These are phyloP conservation scores for Nomada fabriciana DNA, from an alignment of 2,888 invertebrate species.

Conservation along the genomic window DNA sequence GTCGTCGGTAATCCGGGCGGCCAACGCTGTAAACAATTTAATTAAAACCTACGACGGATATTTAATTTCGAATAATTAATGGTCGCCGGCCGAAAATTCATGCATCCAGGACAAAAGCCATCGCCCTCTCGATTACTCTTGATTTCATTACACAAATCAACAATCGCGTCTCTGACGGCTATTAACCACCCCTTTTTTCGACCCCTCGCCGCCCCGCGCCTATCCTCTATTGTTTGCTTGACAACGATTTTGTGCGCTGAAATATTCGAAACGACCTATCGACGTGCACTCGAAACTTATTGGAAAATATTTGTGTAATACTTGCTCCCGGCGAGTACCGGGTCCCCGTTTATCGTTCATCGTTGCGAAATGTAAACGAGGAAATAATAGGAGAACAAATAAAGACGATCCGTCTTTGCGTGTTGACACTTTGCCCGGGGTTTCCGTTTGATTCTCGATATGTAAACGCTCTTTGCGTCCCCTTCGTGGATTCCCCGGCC, in stretches of 20 bases:
- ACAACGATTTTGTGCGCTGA: slow-evolving; percentile 39
- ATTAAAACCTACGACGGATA: slow-evolving; percentile 79
- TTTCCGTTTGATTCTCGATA: slow-evolving; percentile 56
- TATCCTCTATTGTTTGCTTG: slow-evolving; percentile 41
- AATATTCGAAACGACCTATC: slow-evolving; percentile 34
- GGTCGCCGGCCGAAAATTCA: slow-evolving; percentile 71
- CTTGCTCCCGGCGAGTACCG: background rate
- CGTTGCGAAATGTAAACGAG: slow-evolving; percentile 1
- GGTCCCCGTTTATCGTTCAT: slow-evolving; percentile 7
- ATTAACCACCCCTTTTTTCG: slow-evolving; percentile 70
- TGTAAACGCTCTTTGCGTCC: slow-evolving; percentile 31
- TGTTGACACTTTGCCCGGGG: slow-evolving; percentile 50
- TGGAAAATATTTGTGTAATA: slow-evolving; percentile 35
- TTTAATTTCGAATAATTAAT: slow-evolving; percentile 83
- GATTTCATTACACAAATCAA: slow-evolving; percentile 77
- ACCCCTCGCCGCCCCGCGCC: background rate
- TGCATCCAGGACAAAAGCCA: slow-evolving; percentile 71
- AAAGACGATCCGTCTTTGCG: slow-evolving; percentile 45
- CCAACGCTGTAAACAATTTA: slow-evolving; percentile 81
- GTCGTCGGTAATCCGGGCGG: slow-evolving; percentile 67
- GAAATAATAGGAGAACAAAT: slow-evolving; percentile 46
- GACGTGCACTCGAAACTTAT: slow-evolving; percentile 39
- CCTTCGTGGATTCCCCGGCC: slow-evolving; percentile 16
- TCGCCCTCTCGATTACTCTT: slow-evolving; percentile 76
- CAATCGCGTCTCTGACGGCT: slow-evolving; percentile 68